These are phyloP conservation scores for sheep (Ovis aries) DNA, from an alignment of 2,113 vertebrate species.

Conservation along the genomic window DNA sequence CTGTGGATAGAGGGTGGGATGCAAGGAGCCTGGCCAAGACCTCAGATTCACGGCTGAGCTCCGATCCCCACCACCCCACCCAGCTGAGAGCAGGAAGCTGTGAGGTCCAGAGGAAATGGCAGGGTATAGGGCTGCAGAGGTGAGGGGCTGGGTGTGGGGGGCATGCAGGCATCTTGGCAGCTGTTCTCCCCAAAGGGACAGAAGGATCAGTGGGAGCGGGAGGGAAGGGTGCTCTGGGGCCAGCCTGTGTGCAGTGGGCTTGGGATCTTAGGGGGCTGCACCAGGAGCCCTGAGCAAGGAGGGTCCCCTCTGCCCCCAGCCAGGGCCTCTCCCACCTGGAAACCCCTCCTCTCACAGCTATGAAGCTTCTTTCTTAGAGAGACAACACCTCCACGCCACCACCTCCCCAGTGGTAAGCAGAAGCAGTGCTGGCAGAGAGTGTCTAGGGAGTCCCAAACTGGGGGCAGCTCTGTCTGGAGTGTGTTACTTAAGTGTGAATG, in stretches of 20 bases:
- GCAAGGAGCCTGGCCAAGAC: neutral
- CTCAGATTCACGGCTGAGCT: neutral
- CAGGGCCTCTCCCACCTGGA: neutral
- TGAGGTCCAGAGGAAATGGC: neutral
- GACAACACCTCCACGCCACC: neutral
- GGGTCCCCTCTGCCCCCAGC: neutral
- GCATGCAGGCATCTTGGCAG: neutral
- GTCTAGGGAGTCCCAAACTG: rapidly evolving
- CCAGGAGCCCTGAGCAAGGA: neutral
- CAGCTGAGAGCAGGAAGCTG: neutral
- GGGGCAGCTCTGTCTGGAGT: neutral
- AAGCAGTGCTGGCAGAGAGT: neutral
- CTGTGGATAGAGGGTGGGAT: neutral
- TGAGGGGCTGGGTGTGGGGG: neutral
- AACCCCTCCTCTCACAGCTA: neutral
- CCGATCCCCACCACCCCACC: neutral
- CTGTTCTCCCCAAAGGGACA: neutral
- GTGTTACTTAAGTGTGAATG: neutral
- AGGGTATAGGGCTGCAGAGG: neutral
- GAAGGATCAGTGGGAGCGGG: neutral
- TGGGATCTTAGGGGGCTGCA: neutral
- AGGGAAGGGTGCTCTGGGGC: neutral
- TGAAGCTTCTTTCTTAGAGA: neutral
- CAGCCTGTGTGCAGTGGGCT: no score
- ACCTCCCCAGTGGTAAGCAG: neutral